Conservation (phyloP, 2,113 vertebrate genomes). For the Sclerurus mexicanus region DNA sequence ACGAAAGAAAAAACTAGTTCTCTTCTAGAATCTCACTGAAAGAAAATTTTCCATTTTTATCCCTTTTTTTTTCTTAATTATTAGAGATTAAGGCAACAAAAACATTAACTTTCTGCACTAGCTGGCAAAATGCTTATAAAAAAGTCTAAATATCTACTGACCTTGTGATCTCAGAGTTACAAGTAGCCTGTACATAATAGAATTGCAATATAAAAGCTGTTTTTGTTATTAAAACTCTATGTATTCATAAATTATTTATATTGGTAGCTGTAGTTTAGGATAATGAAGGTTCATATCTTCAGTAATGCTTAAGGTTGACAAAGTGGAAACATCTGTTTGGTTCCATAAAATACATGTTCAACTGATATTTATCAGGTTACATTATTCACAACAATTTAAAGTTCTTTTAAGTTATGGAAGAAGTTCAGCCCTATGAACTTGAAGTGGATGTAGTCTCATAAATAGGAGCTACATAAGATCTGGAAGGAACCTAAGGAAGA, state of each 20-base stretch:
- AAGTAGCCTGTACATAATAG: not conserved
- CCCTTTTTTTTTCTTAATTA: not conserved
- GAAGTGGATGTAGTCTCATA: not conserved
- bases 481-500: not conserved
- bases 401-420: not conserved
- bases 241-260: constrained; percentile 12
- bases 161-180: not conserved
- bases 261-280: not conserved
- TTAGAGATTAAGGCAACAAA: not conserved
- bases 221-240: constrained; percentile 14
- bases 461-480: not conserved
- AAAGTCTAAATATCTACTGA: constrained; percentile 1
- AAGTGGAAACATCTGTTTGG: not conserved
- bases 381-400: not conserved
- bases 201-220: not conserved
- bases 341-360: not conserved
- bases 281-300: not conserved
- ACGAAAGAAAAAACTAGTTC: not conserved
- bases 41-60: not conserved
- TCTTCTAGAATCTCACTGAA: not conserved
- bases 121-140: not conserved
- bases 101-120: not conserved
- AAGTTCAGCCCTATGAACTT: not conserved
- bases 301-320: not conserved
- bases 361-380: not conserved